phyloP scores from a whole-genome alignment of 1,140 invertebrate species.

The Mya arenaria region DNA sequence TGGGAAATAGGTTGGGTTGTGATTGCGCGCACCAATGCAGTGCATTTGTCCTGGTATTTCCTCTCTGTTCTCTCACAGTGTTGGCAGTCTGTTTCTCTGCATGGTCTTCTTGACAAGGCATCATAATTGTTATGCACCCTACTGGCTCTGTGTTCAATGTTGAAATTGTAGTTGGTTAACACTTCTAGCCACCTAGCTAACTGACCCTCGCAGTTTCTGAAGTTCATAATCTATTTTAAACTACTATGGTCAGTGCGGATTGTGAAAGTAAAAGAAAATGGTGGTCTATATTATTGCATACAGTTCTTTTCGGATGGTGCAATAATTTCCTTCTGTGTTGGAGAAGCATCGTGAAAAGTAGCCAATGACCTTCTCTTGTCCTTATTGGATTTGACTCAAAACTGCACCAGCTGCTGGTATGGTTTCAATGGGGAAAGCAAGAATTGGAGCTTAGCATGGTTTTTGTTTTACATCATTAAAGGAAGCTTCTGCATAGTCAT shows the following conservation, averaged over 20 bases:
- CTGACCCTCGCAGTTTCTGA: conserved; percentile 54
- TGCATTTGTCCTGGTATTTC: not conserved
- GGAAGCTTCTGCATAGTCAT: not conserved
- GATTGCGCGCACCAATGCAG: not conserved
- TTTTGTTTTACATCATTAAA: conserved; percentile 17
- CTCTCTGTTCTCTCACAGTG: not conserved
- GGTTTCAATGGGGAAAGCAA: not conserved
- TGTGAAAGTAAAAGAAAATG: conserved; percentile 61
- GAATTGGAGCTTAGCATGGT: not conserved
- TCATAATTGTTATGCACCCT: conserved; percentile 56
- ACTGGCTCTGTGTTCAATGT: conserved; percentile 50
- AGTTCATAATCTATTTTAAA: conserved; percentile 54
- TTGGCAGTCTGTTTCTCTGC: not conserved
- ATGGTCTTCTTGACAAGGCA: conserved; percentile 43
- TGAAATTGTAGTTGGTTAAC: conserved; percentile 53
- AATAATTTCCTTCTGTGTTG: conserved; percentile 17
- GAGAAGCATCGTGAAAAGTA: not conserved
- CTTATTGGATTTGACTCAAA: conserved; percentile 6
- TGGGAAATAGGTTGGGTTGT: not conserved
- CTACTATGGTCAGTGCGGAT: conserved; percentile 64
- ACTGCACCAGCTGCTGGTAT: not conserved
- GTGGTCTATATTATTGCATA: conserved; percentile 59
- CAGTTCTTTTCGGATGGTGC: conserved; percentile 22
- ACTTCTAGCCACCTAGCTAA: conserved; percentile 66
- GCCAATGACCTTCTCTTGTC: not conserved